Evolutionary conservation across 2,888 invertebrate species (phyloP), one percentile per base, ranked within the genome.

Genomic region (Zhuqinia jingwanae): DNA sequence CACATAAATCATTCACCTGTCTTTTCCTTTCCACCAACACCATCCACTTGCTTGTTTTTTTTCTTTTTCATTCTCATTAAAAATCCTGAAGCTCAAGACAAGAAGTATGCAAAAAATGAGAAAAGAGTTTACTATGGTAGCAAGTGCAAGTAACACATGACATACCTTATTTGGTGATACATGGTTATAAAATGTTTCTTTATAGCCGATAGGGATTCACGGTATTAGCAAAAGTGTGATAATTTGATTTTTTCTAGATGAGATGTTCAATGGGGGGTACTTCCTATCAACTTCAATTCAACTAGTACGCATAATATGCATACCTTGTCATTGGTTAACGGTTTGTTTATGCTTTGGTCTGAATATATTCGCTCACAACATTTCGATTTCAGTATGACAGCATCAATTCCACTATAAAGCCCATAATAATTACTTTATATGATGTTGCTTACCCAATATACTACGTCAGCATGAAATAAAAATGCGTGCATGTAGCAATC

Each of bases 331-430:
- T n/a, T n/a, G n/a, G n/a, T n/a, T n/a, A n/a, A n/a, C n/a, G n/a
- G n/a, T n/a, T n/a, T n/a, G n/a, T n/a, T n/a, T n/a, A n/a, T n/a
- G n/a, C n/a, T n/a, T n/a, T n/a, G n/a, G n/a, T n/a, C n/a, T n/a
- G n/a, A n/a, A n/a, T n/a, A n/a, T n/a, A n/a, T n/a, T n/a, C n/a
- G n/a, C n/a, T 60, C 73, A 73, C 50, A 36, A 36, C 50, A 73
- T 73, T 73, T 73, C 73, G 73, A 73, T 73, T 73, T 73, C 73
- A 73, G 27, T 73, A 73, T 73, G 73, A 73, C 47, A 50, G 25
- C 73, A 73, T 73, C 45, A 47, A 47, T 50, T 50, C n/a, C 73
- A 8, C 73, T 25, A 50, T n/a, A n/a, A n/a, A n/a, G n/a, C n/a
- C 25, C 27, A 11, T 25, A 6, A 27, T 60, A 60, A 60, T 27